Evolutionary conservation across 2,888 invertebrate genomes (phyloP), one percentile per base, ranked within the genome.

Genomic region (Cryptophagus acutangulus): DNA sequence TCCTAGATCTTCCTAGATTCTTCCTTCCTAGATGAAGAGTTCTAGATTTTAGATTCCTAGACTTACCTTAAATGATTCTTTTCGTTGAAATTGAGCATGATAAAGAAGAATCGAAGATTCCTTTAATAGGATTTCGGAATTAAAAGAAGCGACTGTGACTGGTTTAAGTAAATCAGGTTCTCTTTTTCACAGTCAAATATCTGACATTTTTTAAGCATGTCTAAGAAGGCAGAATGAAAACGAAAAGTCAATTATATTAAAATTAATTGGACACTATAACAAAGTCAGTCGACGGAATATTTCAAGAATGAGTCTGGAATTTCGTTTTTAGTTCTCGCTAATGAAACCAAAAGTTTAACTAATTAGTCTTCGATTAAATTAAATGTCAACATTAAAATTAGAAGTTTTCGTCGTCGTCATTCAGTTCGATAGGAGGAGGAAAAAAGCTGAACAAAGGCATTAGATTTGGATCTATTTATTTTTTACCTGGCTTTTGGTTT

Each of bases 211-310:
- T 53, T 35, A 34, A 41, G 33, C 44, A 33, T 29, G 43, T 38
- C 31, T 38, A 44, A 44, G 41, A 38, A 37, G 38, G 6, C 43
- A 47, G 49, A 49, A 48, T 40, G 49, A 48, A n/a, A 52, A 54
- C 52, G 51, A 54, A 61, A 58, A 62, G 62, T 62, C 63, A 61
- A 61, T 62, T 64, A 63, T 63, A 61, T 60, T 59, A 57, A 64
- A 64, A 63, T 64, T 63, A 64, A 64, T 64, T 63, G 64, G 62
- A 54, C 50, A 52, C 56, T 50, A 51, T 49, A 53, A 58, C 57
- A 58, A 57, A 53, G 56, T 51, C 45, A 46, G 48, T 49, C 51
- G 55, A 47, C 51, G 37, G 41, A 50, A 48, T 45, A 54, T 54
- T 49, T 45, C n/a, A 40, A 45, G 56, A 53, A 56, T 53, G 52